phyloP scores from a whole-genome alignment of 2,797 vertebrate genomes.

The Decapterus maruadsi region DNA sequence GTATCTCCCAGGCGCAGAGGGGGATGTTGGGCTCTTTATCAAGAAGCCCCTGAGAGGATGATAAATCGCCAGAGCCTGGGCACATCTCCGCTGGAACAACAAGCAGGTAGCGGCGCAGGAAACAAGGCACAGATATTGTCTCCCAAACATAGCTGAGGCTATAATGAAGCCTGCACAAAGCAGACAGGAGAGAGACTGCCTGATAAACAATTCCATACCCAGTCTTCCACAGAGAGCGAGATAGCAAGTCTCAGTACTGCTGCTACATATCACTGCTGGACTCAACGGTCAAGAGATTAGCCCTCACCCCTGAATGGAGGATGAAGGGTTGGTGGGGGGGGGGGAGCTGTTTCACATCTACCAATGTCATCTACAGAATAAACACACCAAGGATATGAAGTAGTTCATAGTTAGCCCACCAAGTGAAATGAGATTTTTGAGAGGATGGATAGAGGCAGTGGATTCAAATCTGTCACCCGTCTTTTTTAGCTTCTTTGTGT shows the following conservation, averaged over 20 bases:
- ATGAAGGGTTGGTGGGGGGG: constrained; percentile 22
- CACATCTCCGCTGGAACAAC: constrained; percentile 79
- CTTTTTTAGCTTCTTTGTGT: background rate
- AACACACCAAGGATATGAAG: constrained; percentile 26
- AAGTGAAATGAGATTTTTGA: background rate
- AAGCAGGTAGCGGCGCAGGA: constrained; percentile 79
- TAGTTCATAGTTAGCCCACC: background rate
- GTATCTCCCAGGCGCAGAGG: constrained; percentile 73
- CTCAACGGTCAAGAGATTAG: constrained; percentile 71
- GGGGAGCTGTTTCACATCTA: constrained; percentile 24
- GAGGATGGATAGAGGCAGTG: background rate
- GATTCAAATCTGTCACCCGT: background rate
- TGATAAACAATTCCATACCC: constrained; percentile 82
- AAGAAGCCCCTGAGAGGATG: constrained; percentile 79
- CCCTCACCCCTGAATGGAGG: constrained; percentile 39
- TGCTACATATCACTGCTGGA: constrained; percentile 68
- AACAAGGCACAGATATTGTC: constrained; percentile 81
- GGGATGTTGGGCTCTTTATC: constrained; percentile 80
- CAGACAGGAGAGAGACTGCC: constrained; percentile 69
- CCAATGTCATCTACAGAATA: constrained; percentile 40
- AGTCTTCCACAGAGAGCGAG: constrained; percentile 71
- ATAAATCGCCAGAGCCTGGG: constrained; percentile 78
- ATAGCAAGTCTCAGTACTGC: constrained; percentile 65
- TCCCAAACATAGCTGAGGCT: constrained; percentile 72
- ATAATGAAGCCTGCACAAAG: constrained; percentile 81